phyloP scores from a whole-genome alignment of 1,140 invertebrate species.

The Neuroterus valhalla region DNA sequence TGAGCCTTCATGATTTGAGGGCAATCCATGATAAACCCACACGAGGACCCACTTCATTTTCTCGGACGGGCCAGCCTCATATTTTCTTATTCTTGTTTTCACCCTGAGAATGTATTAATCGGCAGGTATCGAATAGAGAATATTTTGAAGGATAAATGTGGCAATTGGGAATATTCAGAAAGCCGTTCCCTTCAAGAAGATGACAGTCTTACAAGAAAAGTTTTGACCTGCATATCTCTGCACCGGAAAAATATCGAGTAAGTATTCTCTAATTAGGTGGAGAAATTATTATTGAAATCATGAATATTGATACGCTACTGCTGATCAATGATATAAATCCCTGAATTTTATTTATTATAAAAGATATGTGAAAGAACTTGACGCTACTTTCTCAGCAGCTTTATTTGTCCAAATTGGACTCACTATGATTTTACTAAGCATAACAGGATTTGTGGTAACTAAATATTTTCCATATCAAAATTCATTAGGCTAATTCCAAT shows the following conservation, averaged over 20 bases:
- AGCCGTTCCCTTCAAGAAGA: neutral
- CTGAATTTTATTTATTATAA: too few species aligned
- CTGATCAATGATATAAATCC: too few species aligned
- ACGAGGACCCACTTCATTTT: too few species aligned
- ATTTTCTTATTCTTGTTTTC: neutral
- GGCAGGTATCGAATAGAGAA: neutral
- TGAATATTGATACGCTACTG: too few species aligned
- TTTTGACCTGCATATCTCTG: neutral
- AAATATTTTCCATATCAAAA: neutral
- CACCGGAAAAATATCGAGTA: neutral
- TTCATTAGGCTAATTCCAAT: neutral
- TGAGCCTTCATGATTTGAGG: too few species aligned
- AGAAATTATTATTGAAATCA: neutral
- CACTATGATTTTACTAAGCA: neutral
- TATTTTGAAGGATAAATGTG: neutral
- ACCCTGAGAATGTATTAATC: too few species aligned
- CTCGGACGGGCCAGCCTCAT: too few species aligned
- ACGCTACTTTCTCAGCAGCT: neutral
- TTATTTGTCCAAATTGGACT: neutral
- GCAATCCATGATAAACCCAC: too few species aligned
- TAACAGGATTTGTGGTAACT: conserved; percentile 6
- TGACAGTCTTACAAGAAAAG: neutral
- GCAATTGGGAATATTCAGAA: neutral
- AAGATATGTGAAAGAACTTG: neutral
- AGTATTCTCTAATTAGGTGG: neutral